Percentiles rank a stretch among this genome's conserved stretches.
Evolutionary conservation across 92 coral and sea anemone genomes (phyloP).

Genomic region (Epizoanthus fatuus): DNA sequence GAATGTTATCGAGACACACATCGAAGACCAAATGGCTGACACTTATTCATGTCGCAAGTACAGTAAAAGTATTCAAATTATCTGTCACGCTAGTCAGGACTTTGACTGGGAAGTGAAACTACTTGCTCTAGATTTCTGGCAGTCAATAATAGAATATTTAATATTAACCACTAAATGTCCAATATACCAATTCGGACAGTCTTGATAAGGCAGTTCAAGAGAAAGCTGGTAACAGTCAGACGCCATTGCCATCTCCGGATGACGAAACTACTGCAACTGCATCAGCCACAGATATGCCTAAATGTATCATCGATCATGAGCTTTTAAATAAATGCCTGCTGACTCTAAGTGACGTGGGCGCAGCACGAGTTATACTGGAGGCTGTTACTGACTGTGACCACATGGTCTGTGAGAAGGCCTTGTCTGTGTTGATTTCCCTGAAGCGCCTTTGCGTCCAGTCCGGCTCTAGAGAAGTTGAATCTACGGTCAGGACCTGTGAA

Average conservation of each 20-base stretch:
- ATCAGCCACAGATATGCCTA: background rate
- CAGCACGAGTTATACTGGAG: constrained; percentile 62
- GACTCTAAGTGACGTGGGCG: constrained; percentile 56
- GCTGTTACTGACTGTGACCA: constrained; percentile 89
- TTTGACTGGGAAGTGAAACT: constrained; percentile 99
- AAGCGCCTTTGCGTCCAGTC: constrained; percentile 13
- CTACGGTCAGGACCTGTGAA: constrained; percentile 26
- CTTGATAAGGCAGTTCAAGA: background rate
- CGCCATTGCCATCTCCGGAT: background rate
- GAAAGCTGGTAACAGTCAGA: background rate
- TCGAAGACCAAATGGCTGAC: background rate
- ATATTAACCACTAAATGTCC: background rate
- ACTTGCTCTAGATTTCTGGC: constrained; percentile 81
- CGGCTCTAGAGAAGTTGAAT: background rate
- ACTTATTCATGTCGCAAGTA: background rate
- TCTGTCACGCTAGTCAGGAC: constrained; percentile 79
- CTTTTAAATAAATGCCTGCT: background rate
- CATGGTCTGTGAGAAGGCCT: constrained; percentile 85
- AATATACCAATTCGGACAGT: background rate
- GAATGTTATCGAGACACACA: background rate
- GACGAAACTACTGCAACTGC: background rate
- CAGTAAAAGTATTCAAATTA: background rate
- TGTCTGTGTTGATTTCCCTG: constrained; percentile 56
- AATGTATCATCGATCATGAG: background rate
- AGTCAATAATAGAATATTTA: constrained; percentile 58